Evolutionary conservation across 2,797 vertebrate genomes (phyloP).

Genomic region (Novumbra hubbsi): DNA sequence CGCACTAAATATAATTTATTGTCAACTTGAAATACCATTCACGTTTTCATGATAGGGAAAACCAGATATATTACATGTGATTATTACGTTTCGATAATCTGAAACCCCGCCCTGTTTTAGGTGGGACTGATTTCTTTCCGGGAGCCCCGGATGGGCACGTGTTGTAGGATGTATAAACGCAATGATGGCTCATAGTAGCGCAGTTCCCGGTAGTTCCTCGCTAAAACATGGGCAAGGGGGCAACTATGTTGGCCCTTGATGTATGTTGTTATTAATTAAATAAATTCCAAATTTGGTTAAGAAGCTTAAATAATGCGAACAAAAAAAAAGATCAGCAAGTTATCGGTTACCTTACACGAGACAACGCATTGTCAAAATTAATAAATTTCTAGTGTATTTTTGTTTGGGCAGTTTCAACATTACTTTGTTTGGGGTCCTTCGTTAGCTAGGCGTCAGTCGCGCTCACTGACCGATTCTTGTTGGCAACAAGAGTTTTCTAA

Average conservation of each 20-base stretch:
- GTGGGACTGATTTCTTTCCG: constrained; percentile 20
- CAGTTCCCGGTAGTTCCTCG: constrained; percentile 1
- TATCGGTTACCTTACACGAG: neutral
- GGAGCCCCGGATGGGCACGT: constrained; percentile 31
- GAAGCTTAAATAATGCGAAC: neutral
- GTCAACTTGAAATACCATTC: neutral
- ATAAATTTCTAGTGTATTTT: neutral
- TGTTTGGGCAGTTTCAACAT: constrained; percentile 21
- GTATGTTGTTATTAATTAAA: neutral
- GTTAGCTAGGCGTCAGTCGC: constrained; percentile 41
- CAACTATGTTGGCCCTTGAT: constrained; percentile 11
- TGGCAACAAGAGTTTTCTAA: constrained; percentile 11
- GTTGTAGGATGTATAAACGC: neutral
- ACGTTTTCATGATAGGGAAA: neutral
- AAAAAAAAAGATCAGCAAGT: neutral
- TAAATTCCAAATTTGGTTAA: too few relatives aligned
- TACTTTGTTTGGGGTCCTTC: constrained; percentile 54
- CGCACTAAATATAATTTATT: neutral
- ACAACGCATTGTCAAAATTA: neutral
- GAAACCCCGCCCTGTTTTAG: constrained; percentile 21
- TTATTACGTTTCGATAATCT: neutral
- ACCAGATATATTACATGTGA: neutral
- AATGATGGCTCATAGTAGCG: neutral
- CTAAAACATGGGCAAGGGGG: neutral
- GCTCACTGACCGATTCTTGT: constrained; percentile 6